phyloP scores from a whole-genome alignment of 2,797 vertebrate species.

The Limnodromus scolopaceus region DNA sequence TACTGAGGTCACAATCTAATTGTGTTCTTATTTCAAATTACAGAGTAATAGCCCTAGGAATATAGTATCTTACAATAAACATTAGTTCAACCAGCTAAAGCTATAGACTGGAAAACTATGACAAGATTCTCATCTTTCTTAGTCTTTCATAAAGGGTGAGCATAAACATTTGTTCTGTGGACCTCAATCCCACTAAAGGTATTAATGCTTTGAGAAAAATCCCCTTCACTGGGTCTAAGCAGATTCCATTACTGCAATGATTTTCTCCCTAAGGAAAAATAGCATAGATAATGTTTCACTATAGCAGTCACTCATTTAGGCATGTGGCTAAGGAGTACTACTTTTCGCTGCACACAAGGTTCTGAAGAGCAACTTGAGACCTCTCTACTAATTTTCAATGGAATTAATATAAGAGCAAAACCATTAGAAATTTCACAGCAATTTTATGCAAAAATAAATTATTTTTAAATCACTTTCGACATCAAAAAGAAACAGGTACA shows the following conservation, averaged over 20 bases:
- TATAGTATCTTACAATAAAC: background rate
- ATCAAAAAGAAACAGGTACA: background rate
- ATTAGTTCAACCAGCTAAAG: background rate
- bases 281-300: background rate
- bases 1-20: conserved; percentile 18
- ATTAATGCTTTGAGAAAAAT: background rate
- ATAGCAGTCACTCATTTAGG: background rate
- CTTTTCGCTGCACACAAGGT: background rate
- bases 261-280: background rate
- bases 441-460: background rate
- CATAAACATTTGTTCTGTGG: background rate
- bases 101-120: background rate
- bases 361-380: background rate
- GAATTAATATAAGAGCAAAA: background rate
- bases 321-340: background rate
- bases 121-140: background rate
- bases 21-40: background rate
- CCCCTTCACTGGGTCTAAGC: background rate
- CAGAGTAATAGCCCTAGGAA: background rate
- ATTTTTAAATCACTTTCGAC: background rate
- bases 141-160: background rate
- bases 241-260: background rate
- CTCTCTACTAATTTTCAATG: background rate
- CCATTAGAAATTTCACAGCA: background rate
- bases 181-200: background rate